Evolutionary conservation across 2,113 vertebrate genomes (phyloP).

Genomic region (Mionectes macconnelli): DNA sequence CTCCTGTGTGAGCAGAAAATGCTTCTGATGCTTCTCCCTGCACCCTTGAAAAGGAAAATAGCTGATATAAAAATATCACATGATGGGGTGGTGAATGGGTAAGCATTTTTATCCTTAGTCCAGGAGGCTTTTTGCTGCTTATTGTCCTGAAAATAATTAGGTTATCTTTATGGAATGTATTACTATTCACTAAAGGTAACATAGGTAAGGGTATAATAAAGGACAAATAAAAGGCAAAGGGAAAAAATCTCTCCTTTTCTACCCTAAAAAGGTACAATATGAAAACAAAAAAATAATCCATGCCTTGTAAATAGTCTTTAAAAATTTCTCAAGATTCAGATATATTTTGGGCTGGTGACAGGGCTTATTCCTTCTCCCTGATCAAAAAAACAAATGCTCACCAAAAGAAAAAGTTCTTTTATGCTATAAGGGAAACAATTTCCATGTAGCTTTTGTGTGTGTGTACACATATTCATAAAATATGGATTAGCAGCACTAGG

Average conservation of each 20-base stretch:
- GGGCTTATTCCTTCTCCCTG: not conserved
- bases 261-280: not conserved
- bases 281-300: not conserved
- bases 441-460: conserved; percentile 13
- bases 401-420: not conserved
- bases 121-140: not conserved
- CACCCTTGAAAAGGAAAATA: not conserved
- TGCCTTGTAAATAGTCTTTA: not conserved
- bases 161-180: conserved; percentile 22
- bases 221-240: conserved; percentile 6
- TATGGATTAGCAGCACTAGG: conserved; percentile 54
- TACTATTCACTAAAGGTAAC: conserved; percentile 22
- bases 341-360: not conserved
- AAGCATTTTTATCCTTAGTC: not conserved
- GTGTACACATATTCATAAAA: conserved; percentile 53
- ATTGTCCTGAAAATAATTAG: conserved; percentile 49
- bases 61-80: not conserved
- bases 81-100: not conserved
- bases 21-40: not conserved
- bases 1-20: conserved; percentile 52
- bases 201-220: not conserved
- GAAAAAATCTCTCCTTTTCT: not conserved
- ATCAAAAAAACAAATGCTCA: not conserved
- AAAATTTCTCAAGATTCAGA: not conserved
- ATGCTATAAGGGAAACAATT: conserved; percentile 19